A percentile compares a stretch with the other conserved stretches of the same genome.
phyloP scores from a whole-genome alignment of 2,888 invertebrate species.

The Meteorus colon region DNA sequence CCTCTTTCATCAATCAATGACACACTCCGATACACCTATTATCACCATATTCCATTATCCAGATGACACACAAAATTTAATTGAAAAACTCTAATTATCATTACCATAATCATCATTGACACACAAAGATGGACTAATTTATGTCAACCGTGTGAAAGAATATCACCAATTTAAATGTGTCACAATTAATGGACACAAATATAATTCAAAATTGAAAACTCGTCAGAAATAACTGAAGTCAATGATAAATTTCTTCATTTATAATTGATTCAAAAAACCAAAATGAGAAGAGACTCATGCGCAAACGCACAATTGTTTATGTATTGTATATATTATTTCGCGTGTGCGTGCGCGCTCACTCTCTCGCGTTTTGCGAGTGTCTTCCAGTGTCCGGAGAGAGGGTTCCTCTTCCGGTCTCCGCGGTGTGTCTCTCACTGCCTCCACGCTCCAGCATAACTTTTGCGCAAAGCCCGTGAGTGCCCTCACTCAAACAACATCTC shows the following conservation, averaged over 20 bases:
- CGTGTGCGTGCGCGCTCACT: constrained; percentile 42
- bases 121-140: background rate
- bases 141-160: background rate
- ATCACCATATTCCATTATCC: constrained; percentile 2
- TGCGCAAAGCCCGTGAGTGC: constrained; percentile 63
- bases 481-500: constrained; percentile 39
- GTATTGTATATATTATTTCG: background rate
- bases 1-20: background rate
- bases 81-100: constrained; percentile 2
- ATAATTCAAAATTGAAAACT: background rate
- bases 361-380: constrained; percentile 17
- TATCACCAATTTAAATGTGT: background rate
- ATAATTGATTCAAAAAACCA: too few relatives aligned
- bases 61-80: background rate
- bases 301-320: constrained; percentile 1
- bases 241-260: too few relatives aligned
- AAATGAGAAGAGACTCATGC: too few relatives aligned
- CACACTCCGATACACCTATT: background rate
- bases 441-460: constrained; percentile 66
- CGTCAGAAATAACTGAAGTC: background rate
- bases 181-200: background rate
- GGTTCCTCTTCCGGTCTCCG: constrained; percentile 67
- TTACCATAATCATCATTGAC: background rate
- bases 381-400: constrained; percentile 61
- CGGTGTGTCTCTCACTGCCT: constrained; percentile 62